Percentiles rank a stretch among this genome's conserved stretches.
Evolutionary conservation across 2,797 vertebrate species (phyloP).

Genomic region (Limnodromus scolopaceus): DNA sequence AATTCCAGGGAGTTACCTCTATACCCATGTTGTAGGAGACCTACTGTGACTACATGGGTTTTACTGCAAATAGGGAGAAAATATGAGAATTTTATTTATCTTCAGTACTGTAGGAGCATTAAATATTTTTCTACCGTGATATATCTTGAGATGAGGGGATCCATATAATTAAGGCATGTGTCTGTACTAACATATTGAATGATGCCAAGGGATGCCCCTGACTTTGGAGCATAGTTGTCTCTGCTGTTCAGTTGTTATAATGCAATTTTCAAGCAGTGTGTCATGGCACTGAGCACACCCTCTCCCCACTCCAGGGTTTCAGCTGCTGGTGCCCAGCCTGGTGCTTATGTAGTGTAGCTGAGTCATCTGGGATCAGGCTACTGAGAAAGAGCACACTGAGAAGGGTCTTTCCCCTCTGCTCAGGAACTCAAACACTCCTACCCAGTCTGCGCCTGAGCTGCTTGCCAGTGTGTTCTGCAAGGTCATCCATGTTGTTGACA

Average conservation of each 20-base stretch:
- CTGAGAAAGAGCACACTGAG: not conserved
- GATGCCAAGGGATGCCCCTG: not conserved
- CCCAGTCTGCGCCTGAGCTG: not conserved
- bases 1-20: not conserved
- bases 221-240: not conserved
- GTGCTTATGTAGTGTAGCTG: fast-evolving
- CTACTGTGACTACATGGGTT: not conserved
- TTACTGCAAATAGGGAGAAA: not conserved
- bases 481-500: not conserved
- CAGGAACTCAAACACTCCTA: fast-evolving
- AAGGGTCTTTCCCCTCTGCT: not conserved
- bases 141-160: not conserved
- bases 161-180: not conserved
- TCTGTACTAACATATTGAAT: not conserved
- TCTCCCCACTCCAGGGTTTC: fast-evolving
- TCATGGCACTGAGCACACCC: fast-evolving
- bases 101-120: not conserved
- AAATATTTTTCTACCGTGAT: not conserved
- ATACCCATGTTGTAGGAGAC: not conserved
- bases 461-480: fast-evolving
- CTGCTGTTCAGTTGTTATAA: not conserved
- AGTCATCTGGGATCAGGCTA: not conserved
- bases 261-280: not conserved
- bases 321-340: not conserved
- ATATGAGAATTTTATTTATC: not conserved